These are phyloP conservation scores for Phenacoccus solenopsis DNA, from an alignment of 1,140 invertebrate genomes.

Conservation along the genomic window DNA sequence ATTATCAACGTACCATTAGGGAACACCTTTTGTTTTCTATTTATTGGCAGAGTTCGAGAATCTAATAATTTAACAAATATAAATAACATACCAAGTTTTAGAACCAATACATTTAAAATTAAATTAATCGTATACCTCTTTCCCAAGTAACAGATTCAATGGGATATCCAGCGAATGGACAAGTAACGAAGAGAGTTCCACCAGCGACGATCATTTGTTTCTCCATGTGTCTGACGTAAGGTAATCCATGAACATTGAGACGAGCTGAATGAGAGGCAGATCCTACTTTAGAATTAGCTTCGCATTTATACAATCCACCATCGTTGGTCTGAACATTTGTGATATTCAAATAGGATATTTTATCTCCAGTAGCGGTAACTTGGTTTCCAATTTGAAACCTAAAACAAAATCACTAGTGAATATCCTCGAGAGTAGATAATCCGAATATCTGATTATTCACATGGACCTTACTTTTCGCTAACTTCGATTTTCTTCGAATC, in stretches of 20 bases:
- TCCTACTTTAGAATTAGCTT: slow-evolving; percentile 83
- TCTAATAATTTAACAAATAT: too few relatives aligned
- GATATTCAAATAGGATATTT: slow-evolving; percentile 87
- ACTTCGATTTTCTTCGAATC: slow-evolving; percentile 74
- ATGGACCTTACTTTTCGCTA: slow-evolving; percentile 47
- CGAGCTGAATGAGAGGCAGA: slow-evolving; percentile 70
- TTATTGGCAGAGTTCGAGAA: slow-evolving; percentile 71
- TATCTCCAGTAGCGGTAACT: slow-evolving; percentile 75
- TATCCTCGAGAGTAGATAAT: too few relatives aligned
- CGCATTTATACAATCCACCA: slow-evolving; percentile 84
- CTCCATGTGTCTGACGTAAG: slow-evolving; percentile 80
- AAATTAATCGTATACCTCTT: too few relatives aligned
- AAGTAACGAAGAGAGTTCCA: slow-evolving; percentile 73
- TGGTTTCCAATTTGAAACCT: slow-evolving; percentile 72
- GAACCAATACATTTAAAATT: too few relatives aligned
- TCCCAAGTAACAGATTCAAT: slow-evolving; percentile 90
- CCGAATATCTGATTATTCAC: neutral
- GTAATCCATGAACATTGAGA: slow-evolving; percentile 83
- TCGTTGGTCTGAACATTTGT: slow-evolving; percentile 83
- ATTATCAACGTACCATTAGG: slow-evolving; percentile 88
- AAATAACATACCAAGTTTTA: too few relatives aligned
- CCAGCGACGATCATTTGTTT: slow-evolving; percentile 90
- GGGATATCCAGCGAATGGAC: slow-evolving; percentile 87
- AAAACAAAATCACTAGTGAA: too few relatives aligned
- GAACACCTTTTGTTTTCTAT: slow-evolving; percentile 87